These are phyloP conservation scores for Pocillopora meandrina DNA, from an alignment of 92 coral and sea anemone genomes.

Conservation along the genomic window DNA sequence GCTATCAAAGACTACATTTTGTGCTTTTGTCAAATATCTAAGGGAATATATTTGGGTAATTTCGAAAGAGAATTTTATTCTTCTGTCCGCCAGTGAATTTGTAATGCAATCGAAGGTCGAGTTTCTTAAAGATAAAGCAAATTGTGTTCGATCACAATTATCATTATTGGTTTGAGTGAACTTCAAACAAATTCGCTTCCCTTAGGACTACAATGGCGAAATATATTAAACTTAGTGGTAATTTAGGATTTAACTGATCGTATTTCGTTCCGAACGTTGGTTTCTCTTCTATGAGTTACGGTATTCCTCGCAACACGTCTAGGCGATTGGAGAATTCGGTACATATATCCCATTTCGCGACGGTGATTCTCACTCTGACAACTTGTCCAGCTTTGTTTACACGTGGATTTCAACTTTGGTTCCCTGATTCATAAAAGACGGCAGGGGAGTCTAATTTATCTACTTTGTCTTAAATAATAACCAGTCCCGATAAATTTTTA, in stretches of 20 bases:
- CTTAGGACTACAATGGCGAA: neutral
- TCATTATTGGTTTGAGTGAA: conserved; percentile 23
- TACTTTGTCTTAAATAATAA: too few species aligned
- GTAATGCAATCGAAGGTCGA: conserved; percentile 26
- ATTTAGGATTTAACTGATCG: neutral
- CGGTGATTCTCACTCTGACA: neutral
- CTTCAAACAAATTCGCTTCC: conserved; percentile 15
- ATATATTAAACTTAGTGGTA: too few species aligned
- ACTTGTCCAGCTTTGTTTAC: conserved; percentile 13
- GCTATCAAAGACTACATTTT: neutral
- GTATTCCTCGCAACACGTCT: neutral
- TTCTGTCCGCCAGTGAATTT: neutral
- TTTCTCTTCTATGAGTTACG: neutral
- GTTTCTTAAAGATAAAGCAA: conserved; percentile 13
- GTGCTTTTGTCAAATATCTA: neutral
- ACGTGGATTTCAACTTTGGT: neutral
- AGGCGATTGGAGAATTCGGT: conserved; percentile 19
- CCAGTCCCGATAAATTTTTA: too few species aligned
- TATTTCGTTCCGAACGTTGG: neutral
- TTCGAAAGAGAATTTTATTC: neutral
- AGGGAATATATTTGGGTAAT: neutral
- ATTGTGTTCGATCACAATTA: conserved; percentile 11
- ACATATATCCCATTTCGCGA: neutral
- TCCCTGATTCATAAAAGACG: neutral
- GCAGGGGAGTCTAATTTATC: too few species aligned